Percentiles rank a stretch among this genome's conserved stretches.
Evolutionary conservation across 2,888 invertebrate genomes (phyloP).

Genomic region (Lasioglossum oenotherae): DNA sequence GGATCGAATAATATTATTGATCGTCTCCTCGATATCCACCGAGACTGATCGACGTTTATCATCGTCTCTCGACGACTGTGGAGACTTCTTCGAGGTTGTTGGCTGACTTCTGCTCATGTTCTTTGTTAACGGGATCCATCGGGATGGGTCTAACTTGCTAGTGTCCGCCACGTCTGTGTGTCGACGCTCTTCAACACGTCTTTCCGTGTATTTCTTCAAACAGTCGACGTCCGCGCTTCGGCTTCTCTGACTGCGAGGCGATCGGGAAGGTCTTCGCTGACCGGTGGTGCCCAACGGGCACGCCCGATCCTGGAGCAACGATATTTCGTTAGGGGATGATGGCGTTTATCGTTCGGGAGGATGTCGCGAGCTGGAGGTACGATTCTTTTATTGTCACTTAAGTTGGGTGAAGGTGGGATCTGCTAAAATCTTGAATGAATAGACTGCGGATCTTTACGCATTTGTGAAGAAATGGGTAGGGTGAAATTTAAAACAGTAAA

Average conservation of each 20-base stretch:
- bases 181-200: slow-evolving; percentile 77
- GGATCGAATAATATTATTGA: background rate
- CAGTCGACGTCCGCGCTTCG: slow-evolving; percentile 80
- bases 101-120: slow-evolving; percentile 48
- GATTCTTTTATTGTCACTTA: background rate
- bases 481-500: too few relatives aligned
- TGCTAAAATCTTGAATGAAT: too few relatives aligned
- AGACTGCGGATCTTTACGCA: too few relatives aligned
- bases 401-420: too few relatives aligned
- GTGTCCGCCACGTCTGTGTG: slow-evolving; percentile 75
- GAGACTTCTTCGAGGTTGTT: slow-evolving; percentile 39
- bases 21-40: slow-evolving; percentile 27
- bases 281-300: slow-evolving; percentile 72
- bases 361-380: background rate
- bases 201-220: slow-evolving; percentile 77
- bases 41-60: slow-evolving; percentile 48
- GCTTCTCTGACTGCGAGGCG: slow-evolving; percentile 79
- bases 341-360: too few relatives aligned
- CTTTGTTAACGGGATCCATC: slow-evolving; percentile 72
- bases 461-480: too few relatives aligned
- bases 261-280: slow-evolving; percentile 77
- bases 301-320: slow-evolving; percentile 67
- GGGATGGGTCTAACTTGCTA: slow-evolving; percentile 62
- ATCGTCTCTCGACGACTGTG: slow-evolving; percentile 58
- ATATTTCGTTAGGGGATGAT: background rate